Evolutionary conservation across 2,113 vertebrate species (phyloP).

Genomic region (Oreocharis arfaki): DNA sequence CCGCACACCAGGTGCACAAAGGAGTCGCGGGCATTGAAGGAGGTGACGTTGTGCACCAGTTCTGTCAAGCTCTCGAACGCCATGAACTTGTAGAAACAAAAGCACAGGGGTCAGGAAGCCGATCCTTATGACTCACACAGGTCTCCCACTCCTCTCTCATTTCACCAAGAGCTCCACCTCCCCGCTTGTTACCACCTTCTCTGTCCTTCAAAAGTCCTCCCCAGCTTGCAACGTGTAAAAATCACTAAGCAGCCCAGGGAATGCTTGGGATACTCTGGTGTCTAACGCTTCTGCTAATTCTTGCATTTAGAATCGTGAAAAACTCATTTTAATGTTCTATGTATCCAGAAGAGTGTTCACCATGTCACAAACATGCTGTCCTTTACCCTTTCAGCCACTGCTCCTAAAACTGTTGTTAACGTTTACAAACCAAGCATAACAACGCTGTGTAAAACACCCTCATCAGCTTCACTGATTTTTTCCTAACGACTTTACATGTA

Average conservation of each 20-base stretch:
- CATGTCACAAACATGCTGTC: background rate
- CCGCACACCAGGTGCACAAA: slow-evolving; percentile 87
- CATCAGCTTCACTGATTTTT: background rate
- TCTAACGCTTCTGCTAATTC: background rate
- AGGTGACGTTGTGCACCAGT: slow-evolving; percentile 70
- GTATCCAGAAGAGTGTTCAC: background rate
- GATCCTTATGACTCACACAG: fast-evolving
- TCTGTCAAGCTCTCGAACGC: slow-evolving; percentile 86
- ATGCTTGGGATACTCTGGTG: background rate
- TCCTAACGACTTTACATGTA: no score
- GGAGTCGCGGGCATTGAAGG: slow-evolving; percentile 69
- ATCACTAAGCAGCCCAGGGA: background rate
- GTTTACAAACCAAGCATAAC: background rate
- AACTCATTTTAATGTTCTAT: background rate
- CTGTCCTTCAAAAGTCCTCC: background rate
- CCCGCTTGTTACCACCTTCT: background rate
- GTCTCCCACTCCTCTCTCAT: background rate
- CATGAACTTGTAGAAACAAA: slow-evolving; percentile 78
- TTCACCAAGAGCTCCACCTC: background rate
- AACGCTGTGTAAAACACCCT: background rate
- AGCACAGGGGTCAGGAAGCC: background rate
- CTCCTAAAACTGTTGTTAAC: background rate
- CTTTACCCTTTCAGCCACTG: background rate
- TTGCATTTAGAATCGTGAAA: background rate
- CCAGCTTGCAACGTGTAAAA: background rate